Conservation (phyloP, 2,888 invertebrate genomes). For the Parapristionchus giblindavisi region DNA sequence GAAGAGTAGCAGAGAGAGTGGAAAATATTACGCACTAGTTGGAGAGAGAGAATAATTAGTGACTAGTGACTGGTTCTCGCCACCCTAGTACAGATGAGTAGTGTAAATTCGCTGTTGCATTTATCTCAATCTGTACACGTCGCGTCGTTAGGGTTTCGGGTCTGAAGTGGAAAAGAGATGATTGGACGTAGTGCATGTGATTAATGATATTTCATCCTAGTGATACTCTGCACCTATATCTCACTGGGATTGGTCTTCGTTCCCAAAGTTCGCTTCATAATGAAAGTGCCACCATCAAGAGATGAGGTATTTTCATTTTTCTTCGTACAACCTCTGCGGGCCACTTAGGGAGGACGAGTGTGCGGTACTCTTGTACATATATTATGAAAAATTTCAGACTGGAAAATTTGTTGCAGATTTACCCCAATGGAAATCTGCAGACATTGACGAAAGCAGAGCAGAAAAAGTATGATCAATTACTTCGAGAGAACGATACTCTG, state of each 20-base stretch:
- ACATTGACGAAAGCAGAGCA: slow-evolving; percentile 74
- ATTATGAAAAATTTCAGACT: neutral
- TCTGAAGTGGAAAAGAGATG: slow-evolving; percentile 32
- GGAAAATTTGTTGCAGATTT: slow-evolving; percentile 39
- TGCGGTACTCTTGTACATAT: neutral
- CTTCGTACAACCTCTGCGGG: neutral
- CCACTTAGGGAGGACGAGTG: no score
- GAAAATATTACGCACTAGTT: no score
- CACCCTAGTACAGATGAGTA: no score
- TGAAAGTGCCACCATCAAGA: slow-evolving; percentile 49
- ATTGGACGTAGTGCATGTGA: slow-evolving; percentile 1
- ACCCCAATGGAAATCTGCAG: slow-evolving; percentile 40
- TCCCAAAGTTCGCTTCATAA: slow-evolving; percentile 89
- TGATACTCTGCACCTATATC: slow-evolving; percentile 96
- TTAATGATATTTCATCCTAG: slow-evolving; percentile 71
- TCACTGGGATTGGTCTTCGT: slow-evolving; percentile 98
- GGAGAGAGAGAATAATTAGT: no score
- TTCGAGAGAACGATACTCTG: slow-evolving; percentile 93
- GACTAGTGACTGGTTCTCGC: no score
- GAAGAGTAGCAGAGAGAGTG: no score
- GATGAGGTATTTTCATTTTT: slow-evolving; percentile 46
- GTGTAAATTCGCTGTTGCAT: no score
- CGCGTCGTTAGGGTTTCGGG: slow-evolving; percentile 87
- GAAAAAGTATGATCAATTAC: slow-evolving; percentile 88
- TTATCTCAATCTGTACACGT: no score